A percentile compares a stretch with the other conserved stretches of the same genome.
These are phyloP conservation scores for Melitaea athalia DNA, from an alignment of 2,888 invertebrate species.

Conservation along the genomic window DNA sequence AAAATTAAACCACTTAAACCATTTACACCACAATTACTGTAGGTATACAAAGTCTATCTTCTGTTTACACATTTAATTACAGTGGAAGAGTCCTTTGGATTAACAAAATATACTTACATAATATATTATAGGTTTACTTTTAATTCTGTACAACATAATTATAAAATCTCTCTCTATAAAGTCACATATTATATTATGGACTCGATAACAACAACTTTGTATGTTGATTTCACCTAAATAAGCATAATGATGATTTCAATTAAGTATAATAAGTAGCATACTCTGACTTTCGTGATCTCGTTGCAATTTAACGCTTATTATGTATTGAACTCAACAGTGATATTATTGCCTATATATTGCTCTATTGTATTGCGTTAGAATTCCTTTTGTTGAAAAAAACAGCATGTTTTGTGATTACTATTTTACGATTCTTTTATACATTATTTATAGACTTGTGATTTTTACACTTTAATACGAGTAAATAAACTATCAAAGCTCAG, in stretches of 20 bases:
- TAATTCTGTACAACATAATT: constrained; percentile 23
- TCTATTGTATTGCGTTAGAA: neutral
- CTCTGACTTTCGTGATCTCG: neutral
- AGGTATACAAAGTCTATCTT: no score
- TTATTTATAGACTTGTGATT: no score
- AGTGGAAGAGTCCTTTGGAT: constrained; percentile 21
- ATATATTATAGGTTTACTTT: constrained; percentile 9
- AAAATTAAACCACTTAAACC: no score
- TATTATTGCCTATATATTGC: no score
- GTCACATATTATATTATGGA: constrained; percentile 18
- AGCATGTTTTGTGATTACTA: neutral
- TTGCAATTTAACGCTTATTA: neutral
- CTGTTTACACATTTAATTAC: neutral
- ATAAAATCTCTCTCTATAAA: constrained; percentile 33
- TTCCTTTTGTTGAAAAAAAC: neutral
- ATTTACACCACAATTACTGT: no score
- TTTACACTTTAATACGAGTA: no score
- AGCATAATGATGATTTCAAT: constrained; percentile 1
- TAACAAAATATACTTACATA: constrained; percentile 16
- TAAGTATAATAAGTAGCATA: neutral
- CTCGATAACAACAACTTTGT: constrained; percentile 18
- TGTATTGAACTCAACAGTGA: no score
- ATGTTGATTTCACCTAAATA: constrained; percentile 13
- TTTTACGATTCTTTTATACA: neutral
- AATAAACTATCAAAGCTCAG: no score